A percentile compares a stretch with the other conserved stretches of the same genome.
These are phyloP conservation scores for Panurus biarmicus DNA, from an alignment of 2,113 vertebrate genomes.

Conservation along the genomic window DNA sequence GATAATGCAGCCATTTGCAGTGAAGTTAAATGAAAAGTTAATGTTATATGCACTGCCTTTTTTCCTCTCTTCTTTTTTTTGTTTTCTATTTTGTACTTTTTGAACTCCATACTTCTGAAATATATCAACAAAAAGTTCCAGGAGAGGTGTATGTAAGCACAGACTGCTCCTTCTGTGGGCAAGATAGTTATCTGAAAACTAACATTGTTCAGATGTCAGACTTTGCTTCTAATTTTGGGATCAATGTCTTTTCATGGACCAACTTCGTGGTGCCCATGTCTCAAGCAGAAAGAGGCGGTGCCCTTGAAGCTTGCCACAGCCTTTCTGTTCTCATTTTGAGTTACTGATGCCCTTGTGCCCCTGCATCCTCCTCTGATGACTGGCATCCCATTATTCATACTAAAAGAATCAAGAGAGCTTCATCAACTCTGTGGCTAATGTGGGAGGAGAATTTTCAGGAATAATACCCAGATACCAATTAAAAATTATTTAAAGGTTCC, in stretches of 20 bases:
- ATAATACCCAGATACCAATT: neutral
- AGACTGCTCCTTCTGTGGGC: conserved; percentile 21
- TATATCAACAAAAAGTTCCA: conserved; percentile 19
- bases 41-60: neutral
- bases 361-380: neutral
- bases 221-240: neutral
- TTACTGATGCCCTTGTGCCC: neutral
- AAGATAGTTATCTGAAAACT: conserved; percentile 6
- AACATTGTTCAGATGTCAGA: neutral
- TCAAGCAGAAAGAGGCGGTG: neutral
- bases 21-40: neutral
- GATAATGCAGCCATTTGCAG: neutral
- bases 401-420: neutral
- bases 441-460: neutral
- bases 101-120: conserved; percentile 17
- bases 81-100: neutral
- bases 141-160: neutral
- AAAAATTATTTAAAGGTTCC: neutral
- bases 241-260: neutral
- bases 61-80: neutral
- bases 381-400: neutral
- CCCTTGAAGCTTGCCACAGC: neutral
- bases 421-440: neutral
- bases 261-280: neutral
- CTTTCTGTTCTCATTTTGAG: neutral